Percentiles rank a stretch among this genome's conserved stretches.
These are phyloP conservation scores for Callipepla squamata DNA, from an alignment of 2,113 vertebrate genomes.

Conservation along the genomic window DNA sequence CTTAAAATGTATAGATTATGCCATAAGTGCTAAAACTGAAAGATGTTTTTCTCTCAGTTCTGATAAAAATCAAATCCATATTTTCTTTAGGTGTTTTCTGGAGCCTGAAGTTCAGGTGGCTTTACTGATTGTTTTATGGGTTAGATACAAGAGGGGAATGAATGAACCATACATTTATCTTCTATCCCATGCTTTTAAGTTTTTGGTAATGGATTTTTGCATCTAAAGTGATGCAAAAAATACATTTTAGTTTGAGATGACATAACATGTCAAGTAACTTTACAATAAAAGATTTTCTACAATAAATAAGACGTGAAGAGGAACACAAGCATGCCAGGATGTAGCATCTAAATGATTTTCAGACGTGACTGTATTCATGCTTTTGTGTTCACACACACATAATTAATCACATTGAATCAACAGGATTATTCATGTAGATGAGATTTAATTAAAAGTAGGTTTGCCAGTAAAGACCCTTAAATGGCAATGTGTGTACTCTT, in stretches of 20 bases:
- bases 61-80: neutral
- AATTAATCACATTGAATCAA: constrained; percentile 20
- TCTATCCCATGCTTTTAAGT: neutral
- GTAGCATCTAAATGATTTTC: constrained; percentile 19
- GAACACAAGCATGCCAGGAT: neutral
- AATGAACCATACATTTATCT: neutral
- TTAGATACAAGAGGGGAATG: neutral
- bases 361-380: neutral
- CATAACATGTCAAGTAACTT: neutral
- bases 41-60: neutral
- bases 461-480: neutral
- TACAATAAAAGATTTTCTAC: neutral
- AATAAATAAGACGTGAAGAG: neutral
- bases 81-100: neutral
- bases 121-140: neutral
- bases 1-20: neutral
- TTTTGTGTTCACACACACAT: neutral
- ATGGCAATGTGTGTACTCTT: neutral
- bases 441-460: constrained; percentile 17
- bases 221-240: neutral
- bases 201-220: neutral
- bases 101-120: neutral
- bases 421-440: constrained; percentile 24
- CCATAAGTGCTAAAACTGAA: neutral
- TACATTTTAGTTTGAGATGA: neutral